A percentile compares a stretch with the other conserved stretches of the same genome.
Conservation (phyloP, 1,140 invertebrate species). For the Nasonia longicornis region DNA sequence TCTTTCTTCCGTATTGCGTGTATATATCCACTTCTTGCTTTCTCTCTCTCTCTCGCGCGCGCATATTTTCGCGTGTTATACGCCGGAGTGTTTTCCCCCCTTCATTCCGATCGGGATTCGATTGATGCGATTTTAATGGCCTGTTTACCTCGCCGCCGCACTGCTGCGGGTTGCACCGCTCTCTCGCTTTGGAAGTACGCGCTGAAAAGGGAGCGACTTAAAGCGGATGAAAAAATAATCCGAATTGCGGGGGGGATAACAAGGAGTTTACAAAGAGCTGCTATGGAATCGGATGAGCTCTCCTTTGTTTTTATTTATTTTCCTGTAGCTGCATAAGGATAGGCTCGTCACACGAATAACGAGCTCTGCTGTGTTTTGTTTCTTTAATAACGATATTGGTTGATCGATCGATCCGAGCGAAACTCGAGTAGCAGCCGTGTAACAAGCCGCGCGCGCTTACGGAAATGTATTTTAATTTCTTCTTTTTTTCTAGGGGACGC, state of each 20-base stretch:
- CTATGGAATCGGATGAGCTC: neutral
- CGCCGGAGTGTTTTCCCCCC: neutral
- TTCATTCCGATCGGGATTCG: constrained; percentile 49
- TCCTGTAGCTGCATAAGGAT: neutral
- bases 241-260: neutral
- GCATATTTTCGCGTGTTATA: neutral
- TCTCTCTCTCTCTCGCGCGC: constrained; percentile 5
- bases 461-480: neutral
- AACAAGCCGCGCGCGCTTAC: neutral
- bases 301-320: neutral
- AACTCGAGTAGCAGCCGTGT: neutral
- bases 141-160: constrained; percentile 48
- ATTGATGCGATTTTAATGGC: constrained; percentile 57
- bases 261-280: neutral
- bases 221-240: neutral
- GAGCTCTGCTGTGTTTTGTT: constrained; percentile 2
- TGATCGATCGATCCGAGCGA: neutral
- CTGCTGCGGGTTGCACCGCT: neutral
- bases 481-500: neutral
- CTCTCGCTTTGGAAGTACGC: constrained; percentile 12
- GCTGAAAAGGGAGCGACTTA: neutral
- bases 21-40: constrained; percentile 3
- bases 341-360: neutral
- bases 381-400: neutral
- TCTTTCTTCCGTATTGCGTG: neutral